phyloP scores from a whole-genome alignment of 2,797 vertebrate genomes.

The Rhinoraja longicauda region DNA sequence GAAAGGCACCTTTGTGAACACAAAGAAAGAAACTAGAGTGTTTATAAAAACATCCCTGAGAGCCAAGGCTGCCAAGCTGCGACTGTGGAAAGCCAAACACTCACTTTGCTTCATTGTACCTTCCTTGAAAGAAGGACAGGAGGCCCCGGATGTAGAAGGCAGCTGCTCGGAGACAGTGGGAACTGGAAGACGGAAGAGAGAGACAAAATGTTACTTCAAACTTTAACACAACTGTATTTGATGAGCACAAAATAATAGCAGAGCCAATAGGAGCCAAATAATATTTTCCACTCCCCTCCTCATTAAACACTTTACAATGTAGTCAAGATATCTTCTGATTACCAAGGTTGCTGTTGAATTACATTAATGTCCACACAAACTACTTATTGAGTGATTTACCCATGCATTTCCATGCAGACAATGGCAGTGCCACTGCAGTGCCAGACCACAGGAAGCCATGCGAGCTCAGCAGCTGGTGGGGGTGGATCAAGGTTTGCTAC shows the following conservation, averaged over 20 bases:
- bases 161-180: constrained; percentile 89
- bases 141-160: constrained; percentile 96
- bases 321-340: not conserved
- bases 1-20: not conserved
- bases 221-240: not conserved
- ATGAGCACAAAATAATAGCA: not conserved
- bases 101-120: constrained; percentile 97
- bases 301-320: not conserved
- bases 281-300: too few species aligned
- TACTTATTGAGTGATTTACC: not conserved
- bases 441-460: not conserved
- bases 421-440: not conserved
- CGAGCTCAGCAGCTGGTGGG: not conserved
- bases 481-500: not conserved
- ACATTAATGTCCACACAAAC: not conserved
- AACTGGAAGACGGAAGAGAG: constrained; percentile 55
- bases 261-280: not conserved
- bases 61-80: not conserved
- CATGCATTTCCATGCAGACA: not conserved
- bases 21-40: not conserved
- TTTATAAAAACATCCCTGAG: not conserved
- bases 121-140: constrained; percentile 95
- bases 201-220: not conserved
- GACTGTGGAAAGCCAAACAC: constrained; percentile 46
- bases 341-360: not conserved